Evolutionary conservation across 1,140 invertebrate species (phyloP).

Genomic region (Periplaneta americana): DNA sequence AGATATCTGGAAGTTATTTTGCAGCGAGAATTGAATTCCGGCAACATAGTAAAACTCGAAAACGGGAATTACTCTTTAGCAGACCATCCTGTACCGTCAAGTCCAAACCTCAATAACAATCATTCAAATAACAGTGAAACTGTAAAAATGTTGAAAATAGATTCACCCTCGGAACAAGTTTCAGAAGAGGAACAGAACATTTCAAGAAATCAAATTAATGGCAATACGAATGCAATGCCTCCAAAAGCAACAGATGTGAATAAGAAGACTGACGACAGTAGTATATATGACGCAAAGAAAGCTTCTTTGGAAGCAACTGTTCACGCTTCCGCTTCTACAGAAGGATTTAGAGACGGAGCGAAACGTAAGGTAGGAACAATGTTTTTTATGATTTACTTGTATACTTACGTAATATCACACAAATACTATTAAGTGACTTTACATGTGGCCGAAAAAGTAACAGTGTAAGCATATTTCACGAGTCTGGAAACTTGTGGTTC

Average conservation of each 20-base stretch:
- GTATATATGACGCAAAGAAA: not conserved
- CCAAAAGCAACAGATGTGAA: not conserved
- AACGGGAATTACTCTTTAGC: slow-evolving; percentile 63
- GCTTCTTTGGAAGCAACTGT: not conserved
- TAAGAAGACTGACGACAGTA: not conserved
- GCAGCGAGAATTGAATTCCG: slow-evolving; percentile 56
- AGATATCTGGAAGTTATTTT: slow-evolving; percentile 59
- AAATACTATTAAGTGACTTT: no score
- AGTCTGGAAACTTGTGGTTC: no score
- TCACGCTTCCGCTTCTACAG: not conserved
- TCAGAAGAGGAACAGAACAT: not conserved
- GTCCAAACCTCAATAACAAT: not conserved
- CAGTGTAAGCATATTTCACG: no score
- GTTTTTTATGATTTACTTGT: not conserved
- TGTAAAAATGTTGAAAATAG: slow-evolving; percentile 9
- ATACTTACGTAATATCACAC: no score
- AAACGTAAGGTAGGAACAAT: slow-evolving; percentile 19
- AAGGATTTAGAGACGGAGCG: slow-evolving; percentile 16
- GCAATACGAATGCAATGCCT: not conserved
- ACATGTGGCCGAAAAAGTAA: no score
- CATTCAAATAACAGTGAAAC: not conserved
- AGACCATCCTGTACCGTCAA: slow-evolving; percentile 9
- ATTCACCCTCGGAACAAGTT: not conserved
- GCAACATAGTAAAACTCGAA: slow-evolving; percentile 56
- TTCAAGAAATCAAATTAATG: not conserved